Base-by-base conservation (phyloP, 2,888 invertebrate genomes). In the Deilephila porcellus region DNA sequence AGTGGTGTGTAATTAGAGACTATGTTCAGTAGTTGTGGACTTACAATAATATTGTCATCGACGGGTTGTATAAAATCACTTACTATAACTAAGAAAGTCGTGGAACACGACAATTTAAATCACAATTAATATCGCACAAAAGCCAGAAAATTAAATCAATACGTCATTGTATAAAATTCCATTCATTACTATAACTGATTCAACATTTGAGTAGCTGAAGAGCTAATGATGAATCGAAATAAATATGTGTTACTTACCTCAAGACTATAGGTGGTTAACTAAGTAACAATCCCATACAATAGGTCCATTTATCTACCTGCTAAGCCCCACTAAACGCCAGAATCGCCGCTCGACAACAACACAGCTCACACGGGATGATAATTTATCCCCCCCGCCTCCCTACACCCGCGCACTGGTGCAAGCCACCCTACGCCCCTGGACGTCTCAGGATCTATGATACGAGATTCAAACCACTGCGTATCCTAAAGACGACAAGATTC, bases 271-370 rank as follows among this genome's bases (percentile, higher is more conserved):
- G 11, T 7, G 25, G 60, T 60, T 60, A 8, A 67, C 8, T 56
- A 14, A 56, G 56, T 75, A 79, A 75, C 78, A 75, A 76, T 75
- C 75, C 79, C 75, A 75, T 52, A 45, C 45, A 74, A 45, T 60
- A 20, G 63, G 64, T 71, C 76, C 74, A 74, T 76, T 74, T 74
- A 76, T 76, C 71, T 74, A 53, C 71, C 71, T 73, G 74, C 62
- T 72, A 60, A 72, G 72, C 70, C 74, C 73, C 60, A 73, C 74
- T 76, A 74, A 72, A 62, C 72, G 71, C 73, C 62, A 71, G 60
- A 56, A 67, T 45, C 34, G 45, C 45, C 14, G 64, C 4, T 45
- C 45, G 45, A 67, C 64, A 67, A 67, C 64, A 67, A 67, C 45
- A 67, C 45, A 45, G 25, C 45, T 17, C 63, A 34, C 34, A 45